Evolutionary conservation across 2,888 invertebrate genomes (phyloP).

Genomic region (Xanthia togata): DNA sequence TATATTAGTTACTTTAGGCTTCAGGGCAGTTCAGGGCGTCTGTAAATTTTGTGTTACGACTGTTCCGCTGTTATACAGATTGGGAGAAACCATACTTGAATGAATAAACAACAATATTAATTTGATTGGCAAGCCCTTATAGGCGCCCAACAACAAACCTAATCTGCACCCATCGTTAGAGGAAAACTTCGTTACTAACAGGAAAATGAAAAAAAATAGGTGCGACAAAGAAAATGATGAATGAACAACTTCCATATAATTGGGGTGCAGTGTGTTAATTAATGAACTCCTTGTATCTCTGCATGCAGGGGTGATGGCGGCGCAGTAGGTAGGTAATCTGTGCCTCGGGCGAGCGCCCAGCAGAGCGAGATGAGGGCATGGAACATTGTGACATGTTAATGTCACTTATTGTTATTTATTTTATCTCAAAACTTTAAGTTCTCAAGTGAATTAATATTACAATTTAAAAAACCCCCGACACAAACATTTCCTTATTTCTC

Average conservation of each 20-base stretch:
- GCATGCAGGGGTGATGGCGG: constrained; percentile 24
- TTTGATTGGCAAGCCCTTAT: background rate
- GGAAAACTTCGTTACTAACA: background rate
- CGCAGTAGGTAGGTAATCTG: constrained; percentile 46
- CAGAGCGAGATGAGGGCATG: constrained; percentile 22
- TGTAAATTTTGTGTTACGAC: background rate
- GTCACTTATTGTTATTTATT: background rate
- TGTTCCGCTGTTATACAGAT: background rate
- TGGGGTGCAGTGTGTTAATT: constrained; percentile 15
- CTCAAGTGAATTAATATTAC: too few species aligned
- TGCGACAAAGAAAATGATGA: background rate
- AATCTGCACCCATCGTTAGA: background rate
- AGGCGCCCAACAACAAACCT: background rate
- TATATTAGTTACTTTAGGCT: constrained; percentile 1
- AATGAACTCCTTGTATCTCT: constrained; percentile 25
- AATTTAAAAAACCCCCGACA: too few species aligned
- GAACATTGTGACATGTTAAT: constrained; percentile 10
- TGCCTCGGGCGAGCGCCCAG: constrained; percentile 39
- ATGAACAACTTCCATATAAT: constrained; percentile 8
- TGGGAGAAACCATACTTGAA: background rate
- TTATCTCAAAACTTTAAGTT: background rate
- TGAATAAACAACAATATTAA: background rate
- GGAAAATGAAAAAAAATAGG: background rate
- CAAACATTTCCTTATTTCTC: too few species aligned
- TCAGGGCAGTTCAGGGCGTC: background rate